These are phyloP conservation scores for Lutjanus erythropterus DNA, from an alignment of 2,113 vertebrate species.

Conservation along the genomic window DNA sequence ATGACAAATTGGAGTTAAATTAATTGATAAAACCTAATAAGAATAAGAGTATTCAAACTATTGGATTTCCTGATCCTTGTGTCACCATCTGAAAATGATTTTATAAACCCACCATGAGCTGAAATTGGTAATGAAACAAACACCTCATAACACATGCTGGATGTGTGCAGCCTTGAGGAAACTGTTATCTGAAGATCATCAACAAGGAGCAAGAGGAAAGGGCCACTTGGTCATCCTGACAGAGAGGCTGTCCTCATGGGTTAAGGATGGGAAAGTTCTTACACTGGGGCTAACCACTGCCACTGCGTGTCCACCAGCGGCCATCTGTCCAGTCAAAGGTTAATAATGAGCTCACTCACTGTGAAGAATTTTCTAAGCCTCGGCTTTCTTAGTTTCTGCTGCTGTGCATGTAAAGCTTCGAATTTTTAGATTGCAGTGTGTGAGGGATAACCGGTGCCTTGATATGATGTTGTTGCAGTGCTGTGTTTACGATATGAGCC, in stretches of 20 bases:
- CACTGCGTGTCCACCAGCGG: background rate
- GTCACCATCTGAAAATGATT: background rate
- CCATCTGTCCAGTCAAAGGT: background rate
- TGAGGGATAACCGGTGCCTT: too few species aligned
- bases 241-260: background rate
- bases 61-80: background rate
- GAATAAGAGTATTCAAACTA: background rate
- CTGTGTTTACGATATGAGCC: too few species aligned
- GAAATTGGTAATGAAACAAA: background rate
- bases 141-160: background rate
- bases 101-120: background rate
- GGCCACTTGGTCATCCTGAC: background rate
- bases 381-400: background rate
- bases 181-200: background rate
- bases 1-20: conserved; percentile 19
- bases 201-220: background rate
- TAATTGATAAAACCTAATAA: conserved; percentile 1
- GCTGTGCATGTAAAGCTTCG: background rate
- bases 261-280: background rate
- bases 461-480: too few species aligned
- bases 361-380: background rate
- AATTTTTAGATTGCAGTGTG: too few species aligned
- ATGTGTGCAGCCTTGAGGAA: background rate
- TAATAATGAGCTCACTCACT: background rate
- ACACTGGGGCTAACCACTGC: background rate